Base-by-base conservation (phyloP, 2,113 vertebrate genomes). In the Pseudorectes ferrugineus region DNA sequence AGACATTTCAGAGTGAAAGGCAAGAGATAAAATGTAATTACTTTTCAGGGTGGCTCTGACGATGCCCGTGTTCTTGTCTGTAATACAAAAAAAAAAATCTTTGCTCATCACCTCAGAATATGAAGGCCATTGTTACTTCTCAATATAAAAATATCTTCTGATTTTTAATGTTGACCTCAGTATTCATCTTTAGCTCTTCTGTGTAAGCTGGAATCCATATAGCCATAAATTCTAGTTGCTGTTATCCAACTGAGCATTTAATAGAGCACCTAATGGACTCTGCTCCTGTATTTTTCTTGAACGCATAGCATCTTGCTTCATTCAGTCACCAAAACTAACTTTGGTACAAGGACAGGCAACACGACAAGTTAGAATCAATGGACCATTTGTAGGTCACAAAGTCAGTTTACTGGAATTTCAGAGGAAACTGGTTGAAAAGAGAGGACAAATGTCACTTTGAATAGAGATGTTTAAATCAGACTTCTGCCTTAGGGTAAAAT, bases 391-490 rank as follows among this genome's bases (percentile, higher is more conserved):
- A 98, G 98, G 97, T 98, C 98, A 98, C 94, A 95, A 97, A 98
- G 98, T 99, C 98, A 98, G 98, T 98, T 97, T 96, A 96, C 97
- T 98, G 97, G 97, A 97, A 98, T 98, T 99, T 98, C 97, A 98
- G 97, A 98, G 97, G 97, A 98, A 99, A 98, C 96, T 96, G 97
- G 97, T 98, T 98, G 98, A 98, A 98, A 98, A 98, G 97, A 97
- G 97, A 98, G 98, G 98, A 98, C 98, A 98, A 98, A 98, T 98
- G 98, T 98, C 98, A 98, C 97, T 97, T 97, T 96, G 97, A 98
- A 98, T 97, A 98, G 97, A 98, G 98, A 98, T 98, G 98, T 98
- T 98, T 98, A 98, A 98, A 98, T 98, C 98, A 98, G 98, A 98
- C 97, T 98, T 96, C 95, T 98, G 98, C 98, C 98, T 97, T 76